These are phyloP conservation scores for Patella ulyssiponensis DNA, from an alignment of 2,888 invertebrate genomes.

Conservation along the genomic window DNA sequence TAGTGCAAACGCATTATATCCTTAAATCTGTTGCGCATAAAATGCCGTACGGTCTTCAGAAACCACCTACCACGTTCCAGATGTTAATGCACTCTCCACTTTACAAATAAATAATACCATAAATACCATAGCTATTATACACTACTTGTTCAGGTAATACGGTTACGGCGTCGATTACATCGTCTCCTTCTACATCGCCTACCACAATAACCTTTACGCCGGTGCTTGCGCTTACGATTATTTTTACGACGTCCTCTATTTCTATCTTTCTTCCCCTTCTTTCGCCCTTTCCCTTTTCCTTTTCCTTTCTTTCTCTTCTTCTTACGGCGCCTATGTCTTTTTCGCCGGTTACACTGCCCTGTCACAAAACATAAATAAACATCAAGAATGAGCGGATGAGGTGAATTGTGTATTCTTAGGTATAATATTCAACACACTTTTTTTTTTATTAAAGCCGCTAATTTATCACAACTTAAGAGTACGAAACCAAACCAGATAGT, in stretches of 20 bases:
- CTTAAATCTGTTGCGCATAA: too few relatives aligned
- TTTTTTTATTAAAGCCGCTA: too few relatives aligned
- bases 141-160: neutral
- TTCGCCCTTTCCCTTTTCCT: conserved; percentile 5
- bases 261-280: conserved; percentile 8
- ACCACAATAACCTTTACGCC: neutral
- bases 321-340: conserved; percentile 19
- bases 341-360: conserved; percentile 21
- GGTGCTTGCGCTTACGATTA: conserved; percentile 12
- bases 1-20: too few relatives aligned
- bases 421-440: too few relatives aligned
- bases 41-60: too few relatives aligned
- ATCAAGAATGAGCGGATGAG: conserved; percentile 5
- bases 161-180: neutral
- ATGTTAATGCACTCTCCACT: too few relatives aligned
- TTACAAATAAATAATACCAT: too few relatives aligned
- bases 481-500: too few relatives aligned
- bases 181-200: conserved; percentile 12
- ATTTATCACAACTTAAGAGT: too few relatives aligned
- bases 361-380: conserved; percentile 18
- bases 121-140: too few relatives aligned
- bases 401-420: too few relatives aligned
- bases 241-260: conserved; percentile 4
- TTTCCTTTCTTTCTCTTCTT: conserved; percentile 25
- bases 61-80: too few relatives aligned